Conservation (phyloP, 2,113 vertebrate species). For the Chaetodon trifascialis region DNA sequence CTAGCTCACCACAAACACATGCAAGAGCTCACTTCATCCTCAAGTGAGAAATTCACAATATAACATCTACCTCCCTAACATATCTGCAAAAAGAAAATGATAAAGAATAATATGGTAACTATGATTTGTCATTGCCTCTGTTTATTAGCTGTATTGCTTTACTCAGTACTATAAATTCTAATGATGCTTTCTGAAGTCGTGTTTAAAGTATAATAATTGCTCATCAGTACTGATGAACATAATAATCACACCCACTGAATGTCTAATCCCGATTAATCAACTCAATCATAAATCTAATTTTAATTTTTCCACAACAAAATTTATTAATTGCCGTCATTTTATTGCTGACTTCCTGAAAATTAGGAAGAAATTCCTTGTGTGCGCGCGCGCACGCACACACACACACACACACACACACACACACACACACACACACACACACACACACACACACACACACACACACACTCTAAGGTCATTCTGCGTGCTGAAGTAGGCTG, state of each 20-base stretch:
- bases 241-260: not conserved
- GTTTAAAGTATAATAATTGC: conserved; percentile 6
- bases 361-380: not conserved
- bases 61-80: not conserved
- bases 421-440: conserved; percentile 16
- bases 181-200: not conserved
- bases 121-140: not conserved
- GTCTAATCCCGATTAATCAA: conserved; percentile 3
- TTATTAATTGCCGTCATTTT: conserved; percentile 10
- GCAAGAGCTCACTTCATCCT: too few species aligned
- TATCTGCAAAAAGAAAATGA: not conserved
- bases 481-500: conserved; percentile 70
- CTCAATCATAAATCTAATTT: conserved; percentile 11
- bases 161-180: not conserved
- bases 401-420: conserved; percentile 20
- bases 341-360: conserved; percentile 22
- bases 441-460: conserved; percentile 19
- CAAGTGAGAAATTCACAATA: not conserved
- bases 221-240: conserved; percentile 8
- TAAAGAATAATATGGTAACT: not conserved
- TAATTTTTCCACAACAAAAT: not conserved
- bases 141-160: conserved; percentile 4
- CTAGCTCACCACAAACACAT: not conserved
- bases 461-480: conserved; percentile 59
- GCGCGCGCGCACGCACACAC: conserved; percentile 21